phyloP scores from a whole-genome alignment of 2,797 vertebrate species.

The Danio kyathit region DNA sequence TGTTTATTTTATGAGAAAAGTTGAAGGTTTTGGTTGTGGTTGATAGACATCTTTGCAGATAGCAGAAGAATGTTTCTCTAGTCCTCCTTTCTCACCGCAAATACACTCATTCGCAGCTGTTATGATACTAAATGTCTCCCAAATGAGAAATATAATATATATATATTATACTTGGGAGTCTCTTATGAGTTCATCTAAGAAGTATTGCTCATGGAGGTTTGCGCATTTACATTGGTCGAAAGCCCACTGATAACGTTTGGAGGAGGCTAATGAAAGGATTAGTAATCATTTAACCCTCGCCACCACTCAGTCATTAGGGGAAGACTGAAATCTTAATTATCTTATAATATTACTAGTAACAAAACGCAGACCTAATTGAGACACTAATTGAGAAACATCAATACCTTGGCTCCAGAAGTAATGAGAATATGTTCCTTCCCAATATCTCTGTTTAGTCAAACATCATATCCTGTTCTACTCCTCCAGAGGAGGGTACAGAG shows the following conservation, averaged over 20 bases:
- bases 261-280: slow-evolving; percentile 44
- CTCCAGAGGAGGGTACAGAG: slow-evolving; percentile 10
- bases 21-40: slow-evolving; percentile 29
- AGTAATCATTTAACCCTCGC: slow-evolving; percentile 17
- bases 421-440: slow-evolving; percentile 52
- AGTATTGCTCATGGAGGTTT: slow-evolving; percentile 32
- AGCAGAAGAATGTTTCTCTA: slow-evolving; percentile 36
- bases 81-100: slow-evolving; percentile 37
- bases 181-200: slow-evolving; percentile 52
- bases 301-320: neutral
- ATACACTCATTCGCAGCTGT: slow-evolving; percentile 50
- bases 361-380: slow-evolving; percentile 20
- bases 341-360: slow-evolving; percentile 39
- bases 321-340: slow-evolving; percentile 19
- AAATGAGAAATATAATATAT: slow-evolving; percentile 45
- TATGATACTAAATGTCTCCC: slow-evolving; percentile 47
- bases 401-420: slow-evolving; percentile 29
- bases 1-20: slow-evolving; percentile 4
- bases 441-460: slow-evolving; percentile 49
- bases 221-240: slow-evolving; percentile 41
- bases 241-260: slow-evolving; percentile 52
- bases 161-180: slow-evolving; percentile 20
- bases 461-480: slow-evolving; percentile 55
- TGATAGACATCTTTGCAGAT: slow-evolving; percentile 35
- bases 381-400: slow-evolving; percentile 40